Conservation (phyloP, 2,113 vertebrate species). For the Coturnix japonica region DNA sequence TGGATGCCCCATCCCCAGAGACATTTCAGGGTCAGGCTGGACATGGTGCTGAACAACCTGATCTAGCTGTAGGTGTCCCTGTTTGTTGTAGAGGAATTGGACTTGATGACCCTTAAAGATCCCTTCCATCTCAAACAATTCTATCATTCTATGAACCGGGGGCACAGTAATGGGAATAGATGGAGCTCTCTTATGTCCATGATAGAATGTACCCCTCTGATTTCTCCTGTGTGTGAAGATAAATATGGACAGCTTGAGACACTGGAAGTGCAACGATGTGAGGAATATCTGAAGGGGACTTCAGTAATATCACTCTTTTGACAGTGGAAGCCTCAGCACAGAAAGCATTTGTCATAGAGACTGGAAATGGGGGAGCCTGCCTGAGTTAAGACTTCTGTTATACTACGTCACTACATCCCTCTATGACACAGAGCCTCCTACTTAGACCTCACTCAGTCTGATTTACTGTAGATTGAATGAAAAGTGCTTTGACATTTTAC, state of each 20-base stretch:
- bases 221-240: background rate
- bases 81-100: too few species aligned
- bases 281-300: background rate
- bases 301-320: background rate
- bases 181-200: background rate
- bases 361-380: background rate
- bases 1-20: too few species aligned
- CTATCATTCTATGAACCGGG: background rate
- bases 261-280: background rate
- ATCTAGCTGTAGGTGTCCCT: too few species aligned
- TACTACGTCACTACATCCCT: background rate
- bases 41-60: too few species aligned
- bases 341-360: background rate
- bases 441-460: background rate
- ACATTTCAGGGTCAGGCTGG: too few species aligned
- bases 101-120: too few species aligned
- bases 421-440: background rate
- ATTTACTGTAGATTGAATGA: slow-evolving; percentile 4
- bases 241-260: background rate
- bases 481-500: slow-evolving; percentile 1
- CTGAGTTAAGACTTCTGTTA: rapidly evolving
- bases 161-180: background rate
- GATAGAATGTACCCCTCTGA: background rate
- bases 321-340: background rate
- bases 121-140: too few species aligned